Percentiles rank a stretch among this genome's conserved stretches.
phyloP scores from a whole-genome alignment of 2,797 vertebrate species.

The Leptatherina wallacei region DNA sequence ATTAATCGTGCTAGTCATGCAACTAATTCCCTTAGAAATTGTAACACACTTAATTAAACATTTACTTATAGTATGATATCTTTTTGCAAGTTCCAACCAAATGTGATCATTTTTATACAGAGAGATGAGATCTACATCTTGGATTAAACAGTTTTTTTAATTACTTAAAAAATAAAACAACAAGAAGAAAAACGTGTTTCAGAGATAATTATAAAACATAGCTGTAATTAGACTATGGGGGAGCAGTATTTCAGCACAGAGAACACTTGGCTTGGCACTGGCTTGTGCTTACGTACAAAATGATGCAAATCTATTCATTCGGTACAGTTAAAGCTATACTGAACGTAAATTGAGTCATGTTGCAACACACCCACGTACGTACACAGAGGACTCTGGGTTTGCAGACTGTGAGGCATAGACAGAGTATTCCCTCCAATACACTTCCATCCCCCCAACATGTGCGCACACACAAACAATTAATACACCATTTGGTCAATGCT shows the following conservation, averaged over 20 bases:
- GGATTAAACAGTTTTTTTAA: neutral
- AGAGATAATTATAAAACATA: conserved; percentile 18
- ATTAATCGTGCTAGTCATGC: neutral
- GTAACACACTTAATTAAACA: too few species aligned
- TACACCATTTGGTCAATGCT: conserved; percentile 21
- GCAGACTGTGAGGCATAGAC: conserved; percentile 25
- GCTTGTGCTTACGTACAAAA: conserved; percentile 45
- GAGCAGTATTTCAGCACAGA: conserved; percentile 37
- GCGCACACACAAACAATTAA: neutral
- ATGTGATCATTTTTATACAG: neutral
- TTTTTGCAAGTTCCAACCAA: neutral
- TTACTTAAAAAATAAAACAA: neutral
- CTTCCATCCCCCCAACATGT: neutral
- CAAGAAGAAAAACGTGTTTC: conserved; percentile 10
- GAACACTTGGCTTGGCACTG: conserved; percentile 38
- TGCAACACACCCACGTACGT: conserved; percentile 36
- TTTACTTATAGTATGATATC: neutral
- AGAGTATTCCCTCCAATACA: conserved; percentile 7
- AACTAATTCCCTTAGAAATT: neutral
- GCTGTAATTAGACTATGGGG: conserved; percentile 54
- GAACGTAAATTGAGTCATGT: conserved; percentile 39
- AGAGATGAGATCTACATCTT: neutral
- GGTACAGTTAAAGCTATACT: conserved; percentile 22
- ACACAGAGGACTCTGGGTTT: conserved; percentile 15
- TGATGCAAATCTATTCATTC: conserved; percentile 58